These are phyloP conservation scores for Subacronicta megacephala DNA, from an alignment of 2,888 invertebrate genomes.

Conservation along the genomic window DNA sequence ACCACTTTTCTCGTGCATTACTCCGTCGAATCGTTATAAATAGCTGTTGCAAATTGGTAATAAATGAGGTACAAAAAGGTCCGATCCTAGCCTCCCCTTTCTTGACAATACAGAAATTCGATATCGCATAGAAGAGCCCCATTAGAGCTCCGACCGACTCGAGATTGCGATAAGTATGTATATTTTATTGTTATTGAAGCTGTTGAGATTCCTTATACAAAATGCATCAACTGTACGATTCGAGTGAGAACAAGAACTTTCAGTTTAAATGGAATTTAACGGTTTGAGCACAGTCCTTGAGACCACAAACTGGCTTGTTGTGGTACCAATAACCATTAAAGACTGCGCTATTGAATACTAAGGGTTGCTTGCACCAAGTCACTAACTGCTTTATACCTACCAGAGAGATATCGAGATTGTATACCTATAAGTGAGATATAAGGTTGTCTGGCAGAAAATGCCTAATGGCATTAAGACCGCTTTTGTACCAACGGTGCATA, in stretches of 20 bases:
- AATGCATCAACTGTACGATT: conserved; percentile 13
- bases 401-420: too few species aligned
- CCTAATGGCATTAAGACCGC: too few species aligned
- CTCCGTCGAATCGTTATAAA: conserved; percentile 68
- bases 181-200: conserved; percentile 62
- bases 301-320: conserved; percentile 2
- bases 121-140: conserved; percentile 63
- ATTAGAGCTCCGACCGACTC: conserved; percentile 58
- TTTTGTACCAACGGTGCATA: too few species aligned
- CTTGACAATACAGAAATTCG: conserved; percentile 67
- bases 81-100: conserved; percentile 60
- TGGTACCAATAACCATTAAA: conserved; percentile 4
- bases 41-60: conserved; percentile 75
- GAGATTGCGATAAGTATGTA: conserved; percentile 63
- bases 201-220: conserved; percentile 19
- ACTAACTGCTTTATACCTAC: background rate
- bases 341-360: background rate
- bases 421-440: too few species aligned
- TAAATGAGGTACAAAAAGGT: conserved; percentile 74
- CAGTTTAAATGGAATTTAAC: background rate
- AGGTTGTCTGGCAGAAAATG: too few species aligned
- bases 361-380: background rate
- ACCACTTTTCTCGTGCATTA: conserved; percentile 54
- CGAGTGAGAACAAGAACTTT: conserved; percentile 2
- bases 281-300: background rate